phyloP scores from a whole-genome alignment of 2,113 vertebrate species.

The Mesoclemmys tuberculata region DNA sequence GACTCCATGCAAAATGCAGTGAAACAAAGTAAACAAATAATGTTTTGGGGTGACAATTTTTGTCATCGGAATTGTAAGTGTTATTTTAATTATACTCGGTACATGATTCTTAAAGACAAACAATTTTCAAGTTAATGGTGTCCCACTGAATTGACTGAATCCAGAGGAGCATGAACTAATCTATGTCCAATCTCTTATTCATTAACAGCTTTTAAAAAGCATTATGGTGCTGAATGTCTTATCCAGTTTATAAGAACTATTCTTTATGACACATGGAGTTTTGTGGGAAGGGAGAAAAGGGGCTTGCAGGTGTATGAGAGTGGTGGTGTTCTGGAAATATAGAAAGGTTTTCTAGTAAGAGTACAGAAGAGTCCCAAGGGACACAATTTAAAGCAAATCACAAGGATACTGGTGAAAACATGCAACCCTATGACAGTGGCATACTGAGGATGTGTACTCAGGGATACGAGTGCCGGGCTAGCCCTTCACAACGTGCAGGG shows the following conservation, averaged over 20 bases:
- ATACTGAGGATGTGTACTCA: too few relatives aligned
- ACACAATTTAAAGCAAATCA: neutral
- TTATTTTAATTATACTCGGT: neutral
- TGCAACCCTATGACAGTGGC: neutral
- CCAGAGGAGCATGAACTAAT: neutral
- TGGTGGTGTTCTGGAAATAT: neutral
- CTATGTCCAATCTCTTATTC: neutral
- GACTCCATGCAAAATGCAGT: neutral
- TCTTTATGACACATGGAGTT: rapidly evolving
- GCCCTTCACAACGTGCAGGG: too few relatives aligned
- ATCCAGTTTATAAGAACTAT: neutral
- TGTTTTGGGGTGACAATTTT: neutral
- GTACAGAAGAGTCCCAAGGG: neutral
- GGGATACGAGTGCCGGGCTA: too few relatives aligned
- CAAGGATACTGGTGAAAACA: rapidly evolving
- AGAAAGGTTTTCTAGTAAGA: neutral
- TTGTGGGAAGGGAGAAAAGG: rapidly evolving
- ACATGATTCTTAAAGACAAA: neutral
- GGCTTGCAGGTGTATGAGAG: rapidly evolving
- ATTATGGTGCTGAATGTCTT: neutral
- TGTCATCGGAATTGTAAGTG: neutral
- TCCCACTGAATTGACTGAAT: neutral
- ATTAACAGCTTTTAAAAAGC: neutral
- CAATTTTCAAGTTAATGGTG: neutral
- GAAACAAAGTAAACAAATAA: neutral